Evolutionary conservation across 1,140 invertebrate species (phyloP).

Genomic region (Agraylea sexmaculata): DNA sequence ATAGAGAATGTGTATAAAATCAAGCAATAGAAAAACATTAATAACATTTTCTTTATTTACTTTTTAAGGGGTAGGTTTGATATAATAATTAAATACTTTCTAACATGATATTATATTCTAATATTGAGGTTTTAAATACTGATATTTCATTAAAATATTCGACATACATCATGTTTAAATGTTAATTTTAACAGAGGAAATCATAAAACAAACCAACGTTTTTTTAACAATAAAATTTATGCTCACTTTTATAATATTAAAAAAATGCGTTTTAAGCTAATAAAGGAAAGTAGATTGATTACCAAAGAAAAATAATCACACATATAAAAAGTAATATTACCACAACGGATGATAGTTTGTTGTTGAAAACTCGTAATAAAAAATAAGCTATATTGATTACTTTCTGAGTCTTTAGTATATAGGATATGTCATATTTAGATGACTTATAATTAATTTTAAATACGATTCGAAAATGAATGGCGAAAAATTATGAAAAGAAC

Average conservation of each 20-base stretch:
- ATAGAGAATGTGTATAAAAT: too few relatives aligned
- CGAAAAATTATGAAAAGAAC: too few relatives aligned
- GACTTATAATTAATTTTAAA: too few relatives aligned
- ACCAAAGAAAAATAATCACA: not conserved
- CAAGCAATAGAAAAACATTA: not conserved
- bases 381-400: too few relatives aligned
- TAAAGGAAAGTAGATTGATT: not conserved
- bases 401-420: too few relatives aligned
- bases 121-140: constrained; percentile 22
- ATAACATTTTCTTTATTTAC: constrained; percentile 17
- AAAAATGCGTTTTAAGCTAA: too few relatives aligned
- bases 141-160: constrained; percentile 21
- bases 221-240: not conserved
- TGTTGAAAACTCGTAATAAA: too few relatives aligned
- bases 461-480: too few relatives aligned
- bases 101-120: constrained; percentile 22
- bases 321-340: too few relatives aligned
- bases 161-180: constrained; percentile 20
- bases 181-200: constrained; percentile 8
- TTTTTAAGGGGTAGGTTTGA: constrained; percentile 19
- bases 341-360: too few relatives aligned
- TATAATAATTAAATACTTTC: constrained; percentile 22
- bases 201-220: not conserved
- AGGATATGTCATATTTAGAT: too few relatives aligned
- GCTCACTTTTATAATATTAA: not conserved